Conservation (phyloP, 2,113 vertebrate species). For the Cebidichthys violaceus region DNA sequence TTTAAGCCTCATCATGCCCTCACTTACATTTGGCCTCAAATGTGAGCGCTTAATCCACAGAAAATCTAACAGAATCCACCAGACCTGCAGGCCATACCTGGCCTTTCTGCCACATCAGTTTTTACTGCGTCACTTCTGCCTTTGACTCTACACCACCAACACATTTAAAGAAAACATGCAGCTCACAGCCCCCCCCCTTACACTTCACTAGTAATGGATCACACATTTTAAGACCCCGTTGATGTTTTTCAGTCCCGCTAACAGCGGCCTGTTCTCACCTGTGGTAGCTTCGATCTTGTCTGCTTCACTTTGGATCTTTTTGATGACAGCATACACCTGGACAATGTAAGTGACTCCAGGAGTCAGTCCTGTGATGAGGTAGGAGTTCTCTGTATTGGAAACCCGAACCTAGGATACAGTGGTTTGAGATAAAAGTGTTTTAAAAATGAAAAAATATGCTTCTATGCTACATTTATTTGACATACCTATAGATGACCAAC, state of each 20-base stretch:
- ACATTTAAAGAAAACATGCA: constrained; percentile 25
- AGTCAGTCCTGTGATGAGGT: constrained; percentile 82
- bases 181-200: not conserved
- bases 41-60: constrained; percentile 25
- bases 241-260: constrained; percentile 15
- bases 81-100: constrained; percentile 29
- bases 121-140: constrained; percentile 34
- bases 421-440: not conserved
- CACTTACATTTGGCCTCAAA: constrained; percentile 17
- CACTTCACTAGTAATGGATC: not conserved
- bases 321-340: constrained; percentile 84
- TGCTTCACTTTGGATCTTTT: constrained; percentile 81
- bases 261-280: constrained; percentile 50
- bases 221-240: not conserved
- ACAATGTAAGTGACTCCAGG: constrained; percentile 86
- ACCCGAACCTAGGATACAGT: constrained; percentile 66
- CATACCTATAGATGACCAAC: not conserved
- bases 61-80: constrained; percentile 25
- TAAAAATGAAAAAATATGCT: not conserved
- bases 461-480: not conserved
- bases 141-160: constrained; percentile 6
- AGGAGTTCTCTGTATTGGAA: constrained; percentile 83
- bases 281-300: constrained; percentile 85
- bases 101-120: not conserved
- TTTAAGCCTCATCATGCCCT: constrained; percentile 8